Evolutionary conservation across 1,140 invertebrate species (phyloP).

Genomic region (Carcinoscorpius rotundicauda): DNA sequence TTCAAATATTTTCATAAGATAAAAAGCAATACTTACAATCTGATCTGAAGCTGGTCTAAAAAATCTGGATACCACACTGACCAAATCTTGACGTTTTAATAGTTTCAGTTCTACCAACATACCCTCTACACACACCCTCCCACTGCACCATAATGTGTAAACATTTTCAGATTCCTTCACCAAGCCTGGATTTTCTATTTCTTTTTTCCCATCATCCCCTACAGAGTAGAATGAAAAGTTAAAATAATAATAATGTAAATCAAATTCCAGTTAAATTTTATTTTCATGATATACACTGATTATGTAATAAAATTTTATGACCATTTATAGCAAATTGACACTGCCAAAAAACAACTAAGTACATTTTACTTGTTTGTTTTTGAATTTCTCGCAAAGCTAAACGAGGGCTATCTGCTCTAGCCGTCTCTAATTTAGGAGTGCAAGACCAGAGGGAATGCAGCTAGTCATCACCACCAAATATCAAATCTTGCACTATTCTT

Average conservation of each 20-base stretch:
- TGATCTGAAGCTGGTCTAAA: constrained; percentile 75
- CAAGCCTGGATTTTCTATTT: constrained; percentile 48
- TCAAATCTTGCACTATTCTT: too few species aligned
- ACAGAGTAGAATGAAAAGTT: constrained; percentile 10
- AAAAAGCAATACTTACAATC: constrained; percentile 40
- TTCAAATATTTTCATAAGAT: constrained; percentile 3
- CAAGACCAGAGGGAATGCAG: too few species aligned
- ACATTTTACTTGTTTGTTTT: too few species aligned
- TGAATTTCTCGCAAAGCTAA: too few species aligned
- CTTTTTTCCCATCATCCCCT: constrained; percentile 60
- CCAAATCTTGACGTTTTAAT: constrained; percentile 90
- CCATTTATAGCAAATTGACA: too few species aligned
- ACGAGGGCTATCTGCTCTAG: too few species aligned
- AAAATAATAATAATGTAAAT: neutral
- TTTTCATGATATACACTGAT: too few species aligned
- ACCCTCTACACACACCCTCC: constrained; percentile 83
- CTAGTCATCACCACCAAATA: too few species aligned
- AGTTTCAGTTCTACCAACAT: constrained; percentile 93
- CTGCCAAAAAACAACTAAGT: too few species aligned
- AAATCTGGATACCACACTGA: constrained; percentile 71
- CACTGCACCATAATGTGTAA: constrained; percentile 92
- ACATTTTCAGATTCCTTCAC: constrained; percentile 89
- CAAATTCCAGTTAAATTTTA: neutral
- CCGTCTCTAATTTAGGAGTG: too few species aligned
- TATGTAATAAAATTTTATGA: too few species aligned